A percentile compares a stretch with the other conserved stretches of the same genome.
phyloP scores from a whole-genome alignment of 2,888 invertebrate genomes.

The Pinctada fucata region DNA sequence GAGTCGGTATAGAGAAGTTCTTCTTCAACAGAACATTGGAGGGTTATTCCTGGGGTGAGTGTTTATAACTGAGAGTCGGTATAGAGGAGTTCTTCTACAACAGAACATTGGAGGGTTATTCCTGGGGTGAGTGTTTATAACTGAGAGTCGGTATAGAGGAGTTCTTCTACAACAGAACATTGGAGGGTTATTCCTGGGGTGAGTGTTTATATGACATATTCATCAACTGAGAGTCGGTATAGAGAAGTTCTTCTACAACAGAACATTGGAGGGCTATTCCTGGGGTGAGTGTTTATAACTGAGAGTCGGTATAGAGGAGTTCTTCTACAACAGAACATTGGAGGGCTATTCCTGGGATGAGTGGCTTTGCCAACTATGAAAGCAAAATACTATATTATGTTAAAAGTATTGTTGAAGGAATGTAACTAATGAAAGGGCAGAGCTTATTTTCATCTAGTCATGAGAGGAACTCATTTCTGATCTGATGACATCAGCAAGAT shows the following conservation, averaged over 20 bases:
- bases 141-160: slow-evolving; percentile 42
- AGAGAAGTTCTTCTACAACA: no score
- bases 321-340: slow-evolving; percentile 25
- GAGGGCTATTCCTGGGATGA: slow-evolving; percentile 21
- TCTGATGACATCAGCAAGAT: no score
- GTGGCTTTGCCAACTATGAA: background rate
- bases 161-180: background rate
- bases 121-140: slow-evolving; percentile 12
- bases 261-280: slow-evolving; percentile 22
- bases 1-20: slow-evolving; percentile 44
- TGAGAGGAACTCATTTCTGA: no score
- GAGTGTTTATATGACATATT: background rate
- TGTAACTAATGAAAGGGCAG: no score
- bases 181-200: slow-evolving; percentile 23
- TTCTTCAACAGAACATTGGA: slow-evolving; percentile 19
- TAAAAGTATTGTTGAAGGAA: no score
- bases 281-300: slow-evolving; percentile 21
- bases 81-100: slow-evolving; percentile 39
- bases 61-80: slow-evolving; percentile 31
- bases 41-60: slow-evolving; percentile 24
- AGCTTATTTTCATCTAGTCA: no score
- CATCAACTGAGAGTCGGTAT: no score
- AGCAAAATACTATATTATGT: no score
- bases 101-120: slow-evolving; percentile 20
- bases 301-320: slow-evolving; percentile 43